phyloP scores from a whole-genome alignment of 2,888 invertebrate species.

The Gasteruption jaculator region DNA sequence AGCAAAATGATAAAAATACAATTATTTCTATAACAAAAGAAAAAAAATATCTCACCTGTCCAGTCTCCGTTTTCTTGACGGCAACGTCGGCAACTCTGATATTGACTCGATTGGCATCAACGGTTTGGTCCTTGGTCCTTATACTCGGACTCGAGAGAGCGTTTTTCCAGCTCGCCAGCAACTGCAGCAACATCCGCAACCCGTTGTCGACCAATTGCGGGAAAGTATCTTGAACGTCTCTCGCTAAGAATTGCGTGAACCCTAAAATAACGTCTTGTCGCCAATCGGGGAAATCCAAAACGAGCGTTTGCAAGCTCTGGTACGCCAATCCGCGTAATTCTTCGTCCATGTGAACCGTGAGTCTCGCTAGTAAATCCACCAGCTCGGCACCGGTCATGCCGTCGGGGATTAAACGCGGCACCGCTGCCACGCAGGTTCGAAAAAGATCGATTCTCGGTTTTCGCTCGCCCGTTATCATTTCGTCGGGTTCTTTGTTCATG shows the following conservation, averaged over 20 bases:
- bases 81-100: conserved; percentile 33
- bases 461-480: conserved; percentile 90
- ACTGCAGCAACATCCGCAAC: conserved; percentile 84
- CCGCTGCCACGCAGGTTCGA: conserved; percentile 96
- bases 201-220: conserved; percentile 90
- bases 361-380: conserved; percentile 86
- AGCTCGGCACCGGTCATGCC: conserved; percentile 93
- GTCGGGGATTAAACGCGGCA: conserved; percentile 95
- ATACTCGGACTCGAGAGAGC: conserved; percentile 58
- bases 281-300: conserved; percentile 97
- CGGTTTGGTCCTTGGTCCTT: conserved; percentile 42
- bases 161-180: conserved; percentile 90
- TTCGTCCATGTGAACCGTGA: conserved; percentile 98
- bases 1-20: background rate
- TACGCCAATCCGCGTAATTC: conserved; percentile 90
- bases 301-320: conserved; percentile 91
- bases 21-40: background rate
- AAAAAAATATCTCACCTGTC: conserved; percentile 26
- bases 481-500: conserved; percentile 88
- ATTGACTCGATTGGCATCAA: conserved; percentile 36
- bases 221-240: conserved; percentile 87
- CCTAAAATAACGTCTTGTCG: conserved; percentile 85
- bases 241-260: conserved; percentile 90
- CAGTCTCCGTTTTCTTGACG: conserved; percentile 38
- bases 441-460: conserved; percentile 98